Evolutionary conservation across 2,113 vertebrate species (phyloP), one percentile per base, ranked within the genome.

Genomic region (Bubo blakistoni): DNA sequence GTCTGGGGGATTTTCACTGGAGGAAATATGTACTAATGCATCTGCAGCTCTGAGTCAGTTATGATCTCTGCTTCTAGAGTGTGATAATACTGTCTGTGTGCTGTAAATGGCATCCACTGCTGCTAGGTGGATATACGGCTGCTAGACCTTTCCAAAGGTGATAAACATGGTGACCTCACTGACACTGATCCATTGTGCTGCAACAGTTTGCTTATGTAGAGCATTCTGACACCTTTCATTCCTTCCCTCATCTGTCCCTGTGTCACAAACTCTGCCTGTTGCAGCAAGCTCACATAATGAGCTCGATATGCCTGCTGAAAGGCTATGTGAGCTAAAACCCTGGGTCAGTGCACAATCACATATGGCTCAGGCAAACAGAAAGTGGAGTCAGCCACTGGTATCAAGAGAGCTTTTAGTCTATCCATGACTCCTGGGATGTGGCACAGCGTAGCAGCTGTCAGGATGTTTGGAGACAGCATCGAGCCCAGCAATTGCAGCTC

Each of bases 251-350:
- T 49, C 42, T 54, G 38, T 63, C 25, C 38, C 24, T 30, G 8
- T 57, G 24, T 78, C 73, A 81, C 42, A 78, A 71, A 25, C 46
- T 84, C 55, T 84, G 47, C 21, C 46, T 84, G 46, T 40, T 2
- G 0, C 30, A 70, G 46, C 21, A 30, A 73, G 38, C 32, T 77
- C 22, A 15, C 16, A 6, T 0, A 19, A 16, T 19, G 38, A 59
- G 16, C 34, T 84, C 0, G 0, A 9, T 32, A 14, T 16, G 3
- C 11, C 21, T 24, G 11, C 18, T 73, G 76, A 62, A 79, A 67
- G 51, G 52, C 42, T 58, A 8, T 2, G 7, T n/a, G 40, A 46
- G 38, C 66, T 80, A 71, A 57, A 80, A 51, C 10, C 15, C 27
- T 73, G 21, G 2, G 17, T 44, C 16, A 61, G 22, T 5, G 40